A percentile compares a stretch with the other conserved stretches of the same genome.
Conservation (phyloP, 1,140 invertebrate genomes). For the Caerostris darwini region DNA sequence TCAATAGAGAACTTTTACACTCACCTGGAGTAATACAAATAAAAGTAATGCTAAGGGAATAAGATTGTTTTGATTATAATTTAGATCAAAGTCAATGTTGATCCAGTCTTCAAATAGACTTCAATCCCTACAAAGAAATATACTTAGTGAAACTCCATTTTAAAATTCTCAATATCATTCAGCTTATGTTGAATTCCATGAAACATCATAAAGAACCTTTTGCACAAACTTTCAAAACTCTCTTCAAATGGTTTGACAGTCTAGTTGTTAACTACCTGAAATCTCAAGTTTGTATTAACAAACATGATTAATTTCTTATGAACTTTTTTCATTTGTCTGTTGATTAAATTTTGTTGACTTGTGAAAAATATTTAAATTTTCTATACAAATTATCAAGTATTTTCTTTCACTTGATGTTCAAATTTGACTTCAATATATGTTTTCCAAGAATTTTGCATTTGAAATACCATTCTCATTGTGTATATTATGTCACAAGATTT, state of each 20-base stretch:
- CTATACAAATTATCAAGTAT: no score
- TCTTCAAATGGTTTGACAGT: constrained; percentile 29
- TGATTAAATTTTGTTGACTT: no score
- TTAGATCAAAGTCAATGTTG: constrained; percentile 16
- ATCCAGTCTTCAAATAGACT: background rate
- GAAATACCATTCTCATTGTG: no score
- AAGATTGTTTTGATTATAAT: constrained; percentile 18
- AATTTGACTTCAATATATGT: no score
- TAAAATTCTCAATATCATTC: background rate
- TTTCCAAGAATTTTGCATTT: no score
- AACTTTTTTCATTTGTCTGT: no score
- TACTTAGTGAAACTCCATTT: background rate
- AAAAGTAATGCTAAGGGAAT: background rate
- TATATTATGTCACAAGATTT: no score
- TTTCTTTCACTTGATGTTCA: no score
- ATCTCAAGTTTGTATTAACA: constrained; percentile 20
- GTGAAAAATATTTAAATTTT: no score
- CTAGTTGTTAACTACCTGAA: background rate
- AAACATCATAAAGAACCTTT: background rate
- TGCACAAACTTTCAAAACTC: background rate
- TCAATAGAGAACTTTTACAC: no score
- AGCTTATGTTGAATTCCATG: background rate
- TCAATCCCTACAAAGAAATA: constrained; percentile 21
- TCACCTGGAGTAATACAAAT: constrained; percentile 32
- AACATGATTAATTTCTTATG: background rate